Conservation (phyloP, 2,797 vertebrate genomes). For the Bovichtus variegatus region DNA sequence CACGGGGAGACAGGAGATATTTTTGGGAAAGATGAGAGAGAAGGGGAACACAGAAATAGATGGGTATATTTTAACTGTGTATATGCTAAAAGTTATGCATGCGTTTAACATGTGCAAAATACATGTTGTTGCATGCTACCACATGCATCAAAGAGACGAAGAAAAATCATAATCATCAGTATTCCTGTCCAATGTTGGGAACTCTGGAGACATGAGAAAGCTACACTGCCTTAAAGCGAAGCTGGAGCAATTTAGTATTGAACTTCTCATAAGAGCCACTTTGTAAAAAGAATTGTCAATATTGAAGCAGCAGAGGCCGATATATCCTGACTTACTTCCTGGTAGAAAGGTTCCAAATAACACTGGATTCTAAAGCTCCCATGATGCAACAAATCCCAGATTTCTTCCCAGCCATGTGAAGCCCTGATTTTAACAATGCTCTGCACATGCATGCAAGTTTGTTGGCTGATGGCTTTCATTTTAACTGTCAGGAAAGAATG, state of each 20-base stretch:
- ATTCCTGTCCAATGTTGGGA: neutral
- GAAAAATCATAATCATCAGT: neutral
- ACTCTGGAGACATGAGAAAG: neutral
- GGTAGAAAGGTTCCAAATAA: neutral
- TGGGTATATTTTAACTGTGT: neutral
- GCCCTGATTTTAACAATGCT: neutral
- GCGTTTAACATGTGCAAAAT: too few species aligned
- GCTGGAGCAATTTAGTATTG: neutral
- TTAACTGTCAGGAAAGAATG: slow-evolving; percentile 8
- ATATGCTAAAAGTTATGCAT: neutral
- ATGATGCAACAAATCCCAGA: neutral
- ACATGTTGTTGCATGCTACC: neutral
- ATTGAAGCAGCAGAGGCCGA: neutral
- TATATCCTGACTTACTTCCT: neutral
- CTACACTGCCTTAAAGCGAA: neutral
- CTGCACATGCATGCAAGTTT: neutral
- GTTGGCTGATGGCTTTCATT: slow-evolving; percentile 4
- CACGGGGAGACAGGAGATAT: slow-evolving; percentile 50
- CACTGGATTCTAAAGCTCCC: neutral
- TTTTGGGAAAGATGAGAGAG: slow-evolving; percentile 56
- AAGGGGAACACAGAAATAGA: slow-evolving; percentile 31
- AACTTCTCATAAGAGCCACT: neutral
- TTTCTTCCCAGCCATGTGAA: neutral
- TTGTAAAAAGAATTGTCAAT: neutral
- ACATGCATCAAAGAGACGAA: slow-evolving; percentile 8